Base-by-base conservation (phyloP, 1,140 invertebrate species). In the Lepidostoma basale region DNA sequence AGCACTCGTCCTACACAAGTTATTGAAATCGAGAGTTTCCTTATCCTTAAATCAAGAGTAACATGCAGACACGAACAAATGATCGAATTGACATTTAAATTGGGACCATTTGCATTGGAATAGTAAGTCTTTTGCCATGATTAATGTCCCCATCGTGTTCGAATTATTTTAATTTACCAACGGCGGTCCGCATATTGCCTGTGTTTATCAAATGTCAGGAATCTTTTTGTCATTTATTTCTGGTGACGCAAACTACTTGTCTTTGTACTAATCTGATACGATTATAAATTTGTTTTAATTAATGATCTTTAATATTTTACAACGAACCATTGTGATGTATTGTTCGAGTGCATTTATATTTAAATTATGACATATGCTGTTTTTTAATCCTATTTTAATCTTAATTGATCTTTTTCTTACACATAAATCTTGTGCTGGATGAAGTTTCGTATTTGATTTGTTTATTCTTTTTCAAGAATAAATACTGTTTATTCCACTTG, bases 1-100 rank as follows among this genome's bases (percentile, higher is more conserved):
- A 10, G 26, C 49, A 54, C 28, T 30, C 49, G 49, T 28, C 49
- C 49, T 54, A 28, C 49, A 54, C 30, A 28, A 14, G n/a, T 30
- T 54, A 26, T 54, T 30, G 26, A 54, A 54, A 54, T 4, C 14
- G 25, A 54, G 20, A 54, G 26, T 33, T 30, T 28, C 26, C 16
- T 20, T 33, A 54, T 54, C 49, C 44, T 54, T 23, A 36, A 40
- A 59, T 59, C 54, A 39, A 40, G 22, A 59, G 30, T 18, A 59
- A 39, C 54, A 23, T 23, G 18, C 36, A 20, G 33, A 59, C 54
- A 12, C 2, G 54, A 23, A 59, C 54, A 39, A 59, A 59, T 59
- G 16, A 59, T 40, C 18, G 49, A 59, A 40, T 40, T 59, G 54
- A 59, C 54, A 59, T 59, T 59, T 59, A 59, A 39, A 59, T 23